Conservation (phyloP, 2,113 vertebrate species). For the Nematolebias whitei region DNA sequence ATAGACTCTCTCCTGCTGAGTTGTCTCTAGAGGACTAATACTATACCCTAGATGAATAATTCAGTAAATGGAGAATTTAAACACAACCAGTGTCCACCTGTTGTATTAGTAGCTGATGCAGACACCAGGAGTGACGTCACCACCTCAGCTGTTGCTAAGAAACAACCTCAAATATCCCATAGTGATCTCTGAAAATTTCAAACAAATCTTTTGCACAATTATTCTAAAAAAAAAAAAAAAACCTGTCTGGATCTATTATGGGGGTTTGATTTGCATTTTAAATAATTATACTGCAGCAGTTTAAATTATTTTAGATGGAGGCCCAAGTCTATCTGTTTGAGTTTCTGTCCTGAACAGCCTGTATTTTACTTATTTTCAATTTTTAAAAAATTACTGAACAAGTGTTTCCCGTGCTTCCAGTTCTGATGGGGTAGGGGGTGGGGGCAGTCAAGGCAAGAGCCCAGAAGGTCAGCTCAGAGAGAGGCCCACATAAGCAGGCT, state of each 20-base stretch:
- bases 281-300: too few relatives aligned
- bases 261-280: too few relatives aligned
- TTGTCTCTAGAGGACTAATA: background rate
- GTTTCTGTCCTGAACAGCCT: too few relatives aligned
- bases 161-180: background rate
- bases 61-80: background rate
- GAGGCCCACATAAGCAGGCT: slow-evolving; percentile 71
- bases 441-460: slow-evolving; percentile 62
- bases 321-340: too few relatives aligned
- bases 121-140: background rate
- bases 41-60: background rate
- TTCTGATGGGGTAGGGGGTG: too few relatives aligned
- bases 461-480: slow-evolving; percentile 64
- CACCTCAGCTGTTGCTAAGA: background rate
- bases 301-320: too few relatives aligned
- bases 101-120: background rate
- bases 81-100: background rate
- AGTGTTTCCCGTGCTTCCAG: too few relatives aligned
- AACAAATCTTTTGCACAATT: background rate
- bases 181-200: background rate
- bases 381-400: too few relatives aligned
- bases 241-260: too few relatives aligned
- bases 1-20: background rate
- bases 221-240: too few relatives aligned
- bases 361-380: too few relatives aligned